Base-by-base conservation (phyloP, 2,888 invertebrate genomes). In the Scaptodrosophila latifasciaeformis region DNA sequence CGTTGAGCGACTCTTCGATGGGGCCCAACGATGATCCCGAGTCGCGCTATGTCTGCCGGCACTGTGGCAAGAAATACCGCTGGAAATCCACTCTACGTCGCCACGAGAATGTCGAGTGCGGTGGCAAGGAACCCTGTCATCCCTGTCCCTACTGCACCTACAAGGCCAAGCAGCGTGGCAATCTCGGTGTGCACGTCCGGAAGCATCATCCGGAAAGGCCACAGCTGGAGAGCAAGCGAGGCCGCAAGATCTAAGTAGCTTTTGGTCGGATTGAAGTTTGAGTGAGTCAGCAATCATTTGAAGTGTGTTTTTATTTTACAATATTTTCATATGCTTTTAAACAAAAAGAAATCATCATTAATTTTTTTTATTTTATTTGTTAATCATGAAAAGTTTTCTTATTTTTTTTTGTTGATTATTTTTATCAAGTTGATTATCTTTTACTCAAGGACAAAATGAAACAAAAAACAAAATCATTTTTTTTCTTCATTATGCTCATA, bases 11-110 rank as follows among this genome's bases (percentile, higher is more conserved):
- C 60, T 81, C 84, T 0, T 84, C 81, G 54, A 77, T 82, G 81
- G 85, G 84, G 62, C 85, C 82, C 51, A 77, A 74, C 62, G 87
- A 85, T 59, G 89, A 88, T 67, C 88, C 88, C 49, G 87, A 84
- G 21, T 89, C 89, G 53, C 89, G 89, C 81, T 94, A 93, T 86
- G 90, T 92, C 44, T 94, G 94, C 82, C 89, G 93, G 46, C 93
- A 93, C 83, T 95, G 95, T 87, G 94, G 94, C 62, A 94, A 94
- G 86, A 90, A 92, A 66, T 95, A 95, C 86, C 90, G 94, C 76
- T 94, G 94, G 94, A 94, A 93, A 87, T 93, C 93, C 45, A 94
- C 94, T 56, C 89, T 94, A 88, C 89, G 92, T 9, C 90, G 93
- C 2, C 94, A 94, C 87, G 93, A 93, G 86, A 92, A 91, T 88